These are phyloP conservation scores for Okamejei kenojei DNA, from an alignment of 2,797 vertebrate species.

Conservation along the genomic window DNA sequence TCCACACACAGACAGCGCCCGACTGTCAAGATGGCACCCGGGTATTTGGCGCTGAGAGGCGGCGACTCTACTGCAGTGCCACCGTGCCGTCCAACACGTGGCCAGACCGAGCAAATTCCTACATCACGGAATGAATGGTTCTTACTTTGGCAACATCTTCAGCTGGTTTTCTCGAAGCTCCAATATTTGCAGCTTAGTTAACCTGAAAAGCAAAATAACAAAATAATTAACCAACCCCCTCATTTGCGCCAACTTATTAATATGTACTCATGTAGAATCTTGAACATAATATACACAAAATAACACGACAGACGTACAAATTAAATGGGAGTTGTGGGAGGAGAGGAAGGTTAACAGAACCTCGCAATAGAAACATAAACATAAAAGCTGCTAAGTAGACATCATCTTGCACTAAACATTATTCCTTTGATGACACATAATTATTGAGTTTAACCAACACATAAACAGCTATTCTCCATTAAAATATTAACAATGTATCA, in stretches of 20 bases:
- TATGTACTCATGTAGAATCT: background rate
- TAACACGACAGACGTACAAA: background rate
- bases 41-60: too few species aligned
- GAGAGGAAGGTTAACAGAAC: background rate
- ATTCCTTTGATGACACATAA: background rate
- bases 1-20: too few species aligned
- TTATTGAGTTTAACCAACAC: background rate
- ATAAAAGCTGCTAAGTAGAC: too few species aligned
- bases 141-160: constrained; percentile 98
- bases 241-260: background rate
- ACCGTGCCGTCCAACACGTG: too few species aligned
- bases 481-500: background rate
- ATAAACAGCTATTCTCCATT: background rate
- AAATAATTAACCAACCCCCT: background rate
- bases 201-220: constrained; percentile 39
- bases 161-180: constrained; percentile 97
- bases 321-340: background rate
- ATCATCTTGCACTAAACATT: too few species aligned
- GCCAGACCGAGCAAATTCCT: too few species aligned
- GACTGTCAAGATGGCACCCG: too few species aligned
- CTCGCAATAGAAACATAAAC: background rate
- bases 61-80: too few species aligned
- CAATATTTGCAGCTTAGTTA: constrained; percentile 92
- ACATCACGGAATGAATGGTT: background rate
- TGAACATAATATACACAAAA: too few species aligned